Conservation (phyloP, 2,113 vertebrate species). For the Equus quagga region DNA sequence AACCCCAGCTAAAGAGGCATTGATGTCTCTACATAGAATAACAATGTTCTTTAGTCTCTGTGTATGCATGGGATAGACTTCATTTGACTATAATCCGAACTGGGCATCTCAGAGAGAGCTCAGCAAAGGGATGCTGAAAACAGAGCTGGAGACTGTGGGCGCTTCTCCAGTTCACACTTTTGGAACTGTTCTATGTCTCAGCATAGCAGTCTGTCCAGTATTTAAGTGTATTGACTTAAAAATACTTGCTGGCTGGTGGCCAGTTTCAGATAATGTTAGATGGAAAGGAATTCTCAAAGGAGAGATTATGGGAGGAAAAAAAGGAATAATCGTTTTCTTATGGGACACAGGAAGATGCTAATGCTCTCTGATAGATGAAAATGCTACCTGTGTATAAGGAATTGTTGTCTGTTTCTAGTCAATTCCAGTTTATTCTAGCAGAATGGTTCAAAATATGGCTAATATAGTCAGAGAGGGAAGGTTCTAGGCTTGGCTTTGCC, state of each 20-base stretch:
- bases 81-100: background rate
- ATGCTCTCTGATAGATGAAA: constrained; percentile 38
- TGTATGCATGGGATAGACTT: background rate
- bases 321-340: constrained; percentile 54
- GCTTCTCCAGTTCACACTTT: constrained; percentile 19
- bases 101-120: background rate
- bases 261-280: constrained; percentile 40
- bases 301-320: background rate
- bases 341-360: constrained; percentile 12
- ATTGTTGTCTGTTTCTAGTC: constrained; percentile 6
- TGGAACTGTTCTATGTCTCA: background rate
- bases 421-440: background rate
- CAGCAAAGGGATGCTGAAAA: background rate
- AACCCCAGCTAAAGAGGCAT: background rate
- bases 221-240: constrained; percentile 39
- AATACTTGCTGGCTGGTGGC: constrained; percentile 59
- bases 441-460: background rate
- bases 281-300: constrained; percentile 49
- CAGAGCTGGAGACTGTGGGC: background rate
- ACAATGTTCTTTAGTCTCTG: background rate
- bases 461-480: background rate
- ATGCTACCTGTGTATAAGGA: background rate
- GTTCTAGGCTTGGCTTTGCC: background rate
- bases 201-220: background rate
- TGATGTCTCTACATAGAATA: background rate